Evolutionary conservation across 2,797 vertebrate species (phyloP).

Genomic region (Syngnathus acus): DNA sequence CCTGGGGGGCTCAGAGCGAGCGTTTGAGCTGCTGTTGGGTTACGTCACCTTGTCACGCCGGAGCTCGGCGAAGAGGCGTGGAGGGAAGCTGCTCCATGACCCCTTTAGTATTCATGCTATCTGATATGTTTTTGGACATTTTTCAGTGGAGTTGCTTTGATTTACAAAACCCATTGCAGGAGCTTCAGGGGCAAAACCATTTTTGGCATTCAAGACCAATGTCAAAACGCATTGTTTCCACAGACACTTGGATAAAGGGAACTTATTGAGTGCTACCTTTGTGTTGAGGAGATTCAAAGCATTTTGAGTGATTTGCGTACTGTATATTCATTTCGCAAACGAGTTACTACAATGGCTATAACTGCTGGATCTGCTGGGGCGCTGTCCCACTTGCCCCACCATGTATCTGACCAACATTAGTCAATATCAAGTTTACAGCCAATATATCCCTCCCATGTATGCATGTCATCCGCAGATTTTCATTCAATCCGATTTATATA

Average conservation of each 20-base stretch:
- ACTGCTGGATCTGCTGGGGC: neutral
- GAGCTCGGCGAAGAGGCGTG: constrained; percentile 35
- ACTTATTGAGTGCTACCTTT: too few relatives aligned
- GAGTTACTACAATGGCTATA: neutral
- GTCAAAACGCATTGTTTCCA: too few relatives aligned
- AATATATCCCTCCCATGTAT: neutral
- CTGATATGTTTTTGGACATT: neutral
- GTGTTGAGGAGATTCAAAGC: too few relatives aligned
- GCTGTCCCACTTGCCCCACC: neutral
- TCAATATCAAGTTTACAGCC: neutral
- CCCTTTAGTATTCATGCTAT: neutral
- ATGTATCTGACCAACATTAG: neutral
- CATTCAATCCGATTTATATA: neutral
- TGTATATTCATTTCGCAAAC: too few relatives aligned
- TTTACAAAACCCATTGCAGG: too few relatives aligned
- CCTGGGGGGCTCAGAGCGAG: constrained; percentile 28
- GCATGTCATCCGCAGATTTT: neutral
- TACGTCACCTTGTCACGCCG: constrained; percentile 47
- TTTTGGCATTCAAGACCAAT: too few relatives aligned
- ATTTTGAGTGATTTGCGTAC: too few relatives aligned
- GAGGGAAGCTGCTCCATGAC: constrained; percentile 17
- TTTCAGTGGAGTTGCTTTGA: neutral
- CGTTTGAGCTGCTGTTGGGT: constrained; percentile 39
- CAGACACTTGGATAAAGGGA: too few relatives aligned
- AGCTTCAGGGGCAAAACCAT: too few relatives aligned